phyloP scores from a whole-genome alignment of 1,140 invertebrate species.

The Trachymyrmex septentrionalis region DNA sequence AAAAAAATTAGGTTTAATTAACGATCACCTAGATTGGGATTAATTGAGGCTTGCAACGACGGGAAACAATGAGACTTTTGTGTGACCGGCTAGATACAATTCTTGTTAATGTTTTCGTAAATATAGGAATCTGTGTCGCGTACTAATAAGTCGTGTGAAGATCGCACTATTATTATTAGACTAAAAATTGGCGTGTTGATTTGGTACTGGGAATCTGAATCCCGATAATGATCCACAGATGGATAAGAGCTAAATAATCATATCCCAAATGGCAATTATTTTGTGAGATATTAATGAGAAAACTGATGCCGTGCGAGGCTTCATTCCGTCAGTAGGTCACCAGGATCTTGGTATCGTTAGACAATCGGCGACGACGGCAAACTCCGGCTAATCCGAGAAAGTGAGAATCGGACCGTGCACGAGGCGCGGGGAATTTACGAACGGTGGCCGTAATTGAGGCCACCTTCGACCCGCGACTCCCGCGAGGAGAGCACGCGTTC shows the following conservation, averaged over 20 bases:
- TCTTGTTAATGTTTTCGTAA: background rate
- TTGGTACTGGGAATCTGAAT: background rate
- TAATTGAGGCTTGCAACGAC: background rate
- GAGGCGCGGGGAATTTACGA: constrained; percentile 28
- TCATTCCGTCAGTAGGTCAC: constrained; percentile 28
- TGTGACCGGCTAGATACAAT: background rate
- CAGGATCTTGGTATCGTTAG: constrained; percentile 25
- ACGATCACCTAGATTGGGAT: background rate
- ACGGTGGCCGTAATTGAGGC: constrained; percentile 23
- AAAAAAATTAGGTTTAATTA: background rate
- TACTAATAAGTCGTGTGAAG: background rate
- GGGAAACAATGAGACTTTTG: background rate
- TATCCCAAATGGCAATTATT: constrained; percentile 8
- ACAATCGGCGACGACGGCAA: background rate
- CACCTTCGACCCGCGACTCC: constrained; percentile 7
- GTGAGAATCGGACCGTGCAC: constrained; percentile 11
- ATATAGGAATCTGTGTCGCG: background rate
- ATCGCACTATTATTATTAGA: background rate
- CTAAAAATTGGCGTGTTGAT: background rate
- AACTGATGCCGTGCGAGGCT: background rate
- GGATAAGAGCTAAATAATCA: background rate
- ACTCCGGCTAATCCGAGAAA: constrained; percentile 36
- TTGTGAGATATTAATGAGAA: constrained; percentile 10
- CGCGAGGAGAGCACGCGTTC: background rate
- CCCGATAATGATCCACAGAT: background rate